phyloP scores from a whole-genome alignment of 2,113 vertebrate species.

The Erythrocercus mccallii region DNA sequence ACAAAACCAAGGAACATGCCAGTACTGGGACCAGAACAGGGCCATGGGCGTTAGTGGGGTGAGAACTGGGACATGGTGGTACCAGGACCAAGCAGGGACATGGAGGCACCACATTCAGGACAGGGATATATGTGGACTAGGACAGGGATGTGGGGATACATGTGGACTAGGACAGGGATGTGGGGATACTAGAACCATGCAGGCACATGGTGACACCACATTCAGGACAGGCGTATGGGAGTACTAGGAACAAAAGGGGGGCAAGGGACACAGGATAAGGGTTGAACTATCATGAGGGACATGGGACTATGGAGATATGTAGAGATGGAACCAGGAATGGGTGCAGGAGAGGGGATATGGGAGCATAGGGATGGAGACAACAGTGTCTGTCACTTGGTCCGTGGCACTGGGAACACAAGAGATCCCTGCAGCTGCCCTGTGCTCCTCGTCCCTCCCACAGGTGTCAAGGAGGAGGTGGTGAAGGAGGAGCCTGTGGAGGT shows the following conservation, averaged over 20 bases:
- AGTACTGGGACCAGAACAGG: not conserved
- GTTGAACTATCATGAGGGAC: not conserved
- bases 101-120: not conserved
- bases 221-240: not conserved
- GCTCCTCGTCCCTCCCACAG: not conserved
- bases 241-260: not conserved
- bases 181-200: not conserved
- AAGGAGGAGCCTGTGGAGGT: constrained; percentile 50
- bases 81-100: not conserved
- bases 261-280: not conserved
- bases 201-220: not conserved
- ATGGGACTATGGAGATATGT: rapidly evolving
- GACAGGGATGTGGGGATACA: too few species aligned
- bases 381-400: not conserved
- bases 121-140: too few species aligned
- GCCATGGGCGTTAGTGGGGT: not conserved
- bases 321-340: not conserved
- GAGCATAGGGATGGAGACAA: not conserved
- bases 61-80: not conserved
- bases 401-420: rapidly evolving
- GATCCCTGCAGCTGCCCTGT: not conserved
- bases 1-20: not conserved
- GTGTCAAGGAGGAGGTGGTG: constrained; percentile 27
- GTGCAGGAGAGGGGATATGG: not conserved
- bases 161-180: too few species aligned